Base-by-base conservation (phyloP, 2,888 invertebrate genomes). In the Tenthredo notha region DNA sequence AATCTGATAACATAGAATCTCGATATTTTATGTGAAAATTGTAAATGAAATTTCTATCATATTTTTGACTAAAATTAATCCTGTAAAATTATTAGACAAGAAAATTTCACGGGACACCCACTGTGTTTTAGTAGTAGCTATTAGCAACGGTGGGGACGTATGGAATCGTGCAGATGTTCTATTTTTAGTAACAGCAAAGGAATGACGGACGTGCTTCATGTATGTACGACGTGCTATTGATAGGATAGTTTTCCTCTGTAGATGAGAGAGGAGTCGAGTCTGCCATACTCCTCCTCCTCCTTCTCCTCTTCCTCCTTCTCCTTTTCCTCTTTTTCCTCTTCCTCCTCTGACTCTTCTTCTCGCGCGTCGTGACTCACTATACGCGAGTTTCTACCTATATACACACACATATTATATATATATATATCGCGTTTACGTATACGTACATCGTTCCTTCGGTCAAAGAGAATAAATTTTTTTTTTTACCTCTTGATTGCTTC, bases 171-270 rank as follows among this genome's bases (percentile, higher is more conserved):
- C 83, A 83, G 83, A 40, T 84, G 74, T 67, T 87, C 89, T 92
- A 92, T 91, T 92, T 91, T 91, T 92, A 92, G 92, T 88, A 43
- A 54, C 86, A 88, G 88, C 88, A 89, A 89, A 90, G 91, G 92
- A 92, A 92, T 92, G 92, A 92, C 92, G 92, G 91, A 91, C 90
- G 89, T 90, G 91, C 90, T 90, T 89, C 87, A 87, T 83, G 89
- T 90, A 92, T 70, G 89, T 90, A 92, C 88, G 91, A 92, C 90
- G 87, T 89, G 91, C 92, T 92, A 92, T 92, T 92, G 92, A 92
- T 92, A 91, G 91, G 91, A 90, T 70, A 86, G 87, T 87, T 88
- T 47, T 88, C 85, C 86, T 87, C 72, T 74, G 40, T 70, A 33
- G 75, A 84, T 85, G 85, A 83, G 54, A 86, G 67, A 86, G 58